Conservation (phyloP, 2,888 invertebrate genomes). For the Ichneumoninae sp. region DNA sequence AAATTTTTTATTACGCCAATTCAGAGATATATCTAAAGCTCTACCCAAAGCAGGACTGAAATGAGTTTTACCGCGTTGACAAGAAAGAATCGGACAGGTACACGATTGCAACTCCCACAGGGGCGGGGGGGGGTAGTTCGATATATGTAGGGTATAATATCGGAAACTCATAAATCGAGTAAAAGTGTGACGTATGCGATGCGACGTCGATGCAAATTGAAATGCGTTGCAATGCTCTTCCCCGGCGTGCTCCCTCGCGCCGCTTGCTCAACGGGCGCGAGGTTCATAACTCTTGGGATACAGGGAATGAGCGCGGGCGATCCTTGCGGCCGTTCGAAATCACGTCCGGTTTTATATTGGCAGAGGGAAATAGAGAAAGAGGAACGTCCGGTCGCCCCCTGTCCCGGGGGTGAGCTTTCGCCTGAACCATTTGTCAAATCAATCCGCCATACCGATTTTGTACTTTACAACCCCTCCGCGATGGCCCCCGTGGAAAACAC, state of each 20-base stretch:
- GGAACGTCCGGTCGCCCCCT: slow-evolving; percentile 21
- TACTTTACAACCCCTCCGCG: slow-evolving; percentile 6
- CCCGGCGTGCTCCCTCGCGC: slow-evolving; percentile 4
- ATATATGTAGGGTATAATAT: slow-evolving; percentile 38
- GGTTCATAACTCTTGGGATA: slow-evolving; percentile 47
- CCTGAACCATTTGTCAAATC: slow-evolving; percentile 37
- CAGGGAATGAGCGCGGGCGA: slow-evolving; percentile 44
- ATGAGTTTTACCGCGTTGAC: slow-evolving; percentile 2
- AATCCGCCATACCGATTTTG: slow-evolving; percentile 21
- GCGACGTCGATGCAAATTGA: slow-evolving; percentile 60
- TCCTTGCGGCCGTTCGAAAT: slow-evolving; percentile 48
- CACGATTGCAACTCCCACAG: neutral
- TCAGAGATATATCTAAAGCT: neutral
- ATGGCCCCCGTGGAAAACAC: neutral
- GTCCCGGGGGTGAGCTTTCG: slow-evolving; percentile 42
- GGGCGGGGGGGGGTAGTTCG: neutral
- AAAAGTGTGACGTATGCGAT: slow-evolving; percentile 59
- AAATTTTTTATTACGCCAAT: neutral
- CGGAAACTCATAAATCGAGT: slow-evolving; percentile 59
- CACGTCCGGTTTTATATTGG: slow-evolving; percentile 55
- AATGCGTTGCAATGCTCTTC: slow-evolving; percentile 43
- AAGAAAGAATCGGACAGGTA: slow-evolving; percentile 3
- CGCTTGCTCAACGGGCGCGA: neutral
- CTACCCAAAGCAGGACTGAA: neutral
- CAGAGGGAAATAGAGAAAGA: slow-evolving; percentile 22